These are phyloP conservation scores for Heliconius ethilla DNA, from an alignment of 2,888 invertebrate species.

Conservation along the genomic window DNA sequence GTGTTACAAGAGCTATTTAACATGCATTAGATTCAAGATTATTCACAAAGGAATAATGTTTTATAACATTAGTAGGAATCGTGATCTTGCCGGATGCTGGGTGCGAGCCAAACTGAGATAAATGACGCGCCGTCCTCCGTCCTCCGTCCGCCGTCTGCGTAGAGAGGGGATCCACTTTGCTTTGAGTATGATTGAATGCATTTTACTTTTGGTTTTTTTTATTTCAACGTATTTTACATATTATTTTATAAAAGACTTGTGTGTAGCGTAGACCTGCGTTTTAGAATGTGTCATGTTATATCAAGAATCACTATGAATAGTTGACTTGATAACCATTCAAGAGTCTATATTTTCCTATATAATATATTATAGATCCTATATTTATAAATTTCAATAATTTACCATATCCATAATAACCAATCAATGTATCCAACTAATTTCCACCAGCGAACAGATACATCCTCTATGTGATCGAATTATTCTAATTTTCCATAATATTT, in stretches of 20 bases:
- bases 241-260: too few relatives aligned
- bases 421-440: slow-evolving; percentile 36
- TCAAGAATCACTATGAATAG: too few relatives aligned
- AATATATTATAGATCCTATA: too few relatives aligned
- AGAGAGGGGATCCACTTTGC: slow-evolving; percentile 14
- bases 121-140: slow-evolving; percentile 37
- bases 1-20: neutral
- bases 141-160: slow-evolving; percentile 19
- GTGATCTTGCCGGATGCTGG: slow-evolving; percentile 34
- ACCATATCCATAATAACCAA: slow-evolving; percentile 18
- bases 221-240: too few relatives aligned
- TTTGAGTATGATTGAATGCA: slow-evolving; percentile 17
- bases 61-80: slow-evolving; percentile 20
- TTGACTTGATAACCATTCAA: too few relatives aligned
- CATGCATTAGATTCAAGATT: neutral
- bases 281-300: too few relatives aligned
- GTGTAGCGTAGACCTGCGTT: too few relatives aligned
- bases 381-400: neutral
- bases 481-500: slow-evolving; percentile 51
- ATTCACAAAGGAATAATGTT: slow-evolving; percentile 16
- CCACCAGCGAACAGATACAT: slow-evolving; percentile 38
- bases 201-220: neutral
- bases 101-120: slow-evolving; percentile 44
- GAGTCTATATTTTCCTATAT: too few relatives aligned
- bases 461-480: slow-evolving; percentile 48